These are phyloP conservation scores for Macaca fascicularis DNA, from an alignment of 2,113 vertebrate genomes.

Conservation along the genomic window T2T-MFA8v1.1 NC_088381.1:97611501-97612000, in stretches of 20 bases:
- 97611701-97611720: constrained; percentile 31
- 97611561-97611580: neutral
- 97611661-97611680: constrained; percentile 30
- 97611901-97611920: constrained; percentile 28
- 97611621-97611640: constrained; percentile 34
- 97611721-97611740: constrained; percentile 16
- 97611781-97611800: constrained; percentile 60
- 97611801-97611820: constrained; percentile 34
- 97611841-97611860: neutral
- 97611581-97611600: neutral
- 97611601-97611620: neutral
- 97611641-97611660: constrained; percentile 20
- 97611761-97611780: constrained; percentile 51
- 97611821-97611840: constrained; percentile 46
- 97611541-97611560: neutral
- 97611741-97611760: constrained; percentile 55
- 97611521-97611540: neutral
- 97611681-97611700: constrained; percentile 40
- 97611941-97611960: constrained; percentile 17
- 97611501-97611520: neutral
- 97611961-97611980: constrained; percentile 11
- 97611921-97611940: neutral
- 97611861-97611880: constrained; percentile 19
- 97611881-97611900: constrained; percentile 37
- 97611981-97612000: constrained; percentile 24